Percentiles rank a stretch among this genome's conserved stretches.
Evolutionary conservation across 2,113 vertebrate species (phyloP).

Genomic region (Prionailurus viverrinus): DNA sequence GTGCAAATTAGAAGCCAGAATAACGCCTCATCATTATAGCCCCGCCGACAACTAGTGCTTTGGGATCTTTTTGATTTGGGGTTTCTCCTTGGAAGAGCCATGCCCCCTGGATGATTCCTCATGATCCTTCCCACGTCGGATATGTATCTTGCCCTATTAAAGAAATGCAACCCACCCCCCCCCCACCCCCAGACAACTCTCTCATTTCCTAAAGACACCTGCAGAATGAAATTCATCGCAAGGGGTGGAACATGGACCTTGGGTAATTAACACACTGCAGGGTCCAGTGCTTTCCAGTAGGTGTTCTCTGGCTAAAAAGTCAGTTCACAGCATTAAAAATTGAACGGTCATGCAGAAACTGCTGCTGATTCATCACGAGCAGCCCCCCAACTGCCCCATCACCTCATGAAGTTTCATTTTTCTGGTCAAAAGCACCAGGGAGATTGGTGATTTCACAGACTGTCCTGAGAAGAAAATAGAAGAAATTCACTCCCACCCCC

Average conservation of each 20-base stretch:
- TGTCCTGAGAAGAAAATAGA: slow-evolving; percentile 59
- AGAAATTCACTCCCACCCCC: neutral
- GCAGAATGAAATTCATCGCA: neutral
- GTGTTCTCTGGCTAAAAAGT: slow-evolving; percentile 2
- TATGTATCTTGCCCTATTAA: neutral
- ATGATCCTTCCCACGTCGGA: neutral
- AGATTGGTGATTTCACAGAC: slow-evolving; percentile 1
- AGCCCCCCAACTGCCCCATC: neutral
- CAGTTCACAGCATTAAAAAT: neutral
- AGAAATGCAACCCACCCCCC: neutral
- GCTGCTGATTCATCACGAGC: neutral
- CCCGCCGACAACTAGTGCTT: slow-evolving; percentile 23
- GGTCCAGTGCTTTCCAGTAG: neutral
- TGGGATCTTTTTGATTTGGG: neutral
- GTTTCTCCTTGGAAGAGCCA: neutral
- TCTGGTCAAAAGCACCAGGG: slow-evolving; percentile 15
- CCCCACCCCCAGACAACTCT: neutral
- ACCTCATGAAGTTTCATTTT: neutral
- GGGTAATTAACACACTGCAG: neutral
- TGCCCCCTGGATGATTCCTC: accelerated
- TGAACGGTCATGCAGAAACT: neutral
- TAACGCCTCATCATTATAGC: slow-evolving; percentile 4
- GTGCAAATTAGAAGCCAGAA: neutral
- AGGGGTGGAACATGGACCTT: neutral
- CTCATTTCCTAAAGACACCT: neutral